These are phyloP conservation scores for Uromys caudimaculatus DNA, from an alignment of 2,797 vertebrate species.

Conservation along the genomic window DNA sequence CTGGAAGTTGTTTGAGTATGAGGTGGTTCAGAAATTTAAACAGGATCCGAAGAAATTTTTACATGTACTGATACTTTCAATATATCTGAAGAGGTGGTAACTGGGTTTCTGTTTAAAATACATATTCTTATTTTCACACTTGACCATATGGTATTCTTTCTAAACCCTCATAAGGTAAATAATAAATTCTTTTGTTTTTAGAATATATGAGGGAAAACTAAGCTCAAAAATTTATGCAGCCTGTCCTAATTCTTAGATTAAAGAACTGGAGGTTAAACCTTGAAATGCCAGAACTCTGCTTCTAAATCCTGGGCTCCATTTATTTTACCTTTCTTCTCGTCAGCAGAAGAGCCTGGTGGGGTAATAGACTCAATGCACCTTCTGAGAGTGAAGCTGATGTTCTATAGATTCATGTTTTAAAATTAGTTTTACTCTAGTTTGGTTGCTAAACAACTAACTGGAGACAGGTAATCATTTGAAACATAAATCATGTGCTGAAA, in stretches of 20 bases:
- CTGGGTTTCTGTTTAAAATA: conserved; percentile 18
- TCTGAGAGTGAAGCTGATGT: not conserved
- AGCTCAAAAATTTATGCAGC: not conserved
- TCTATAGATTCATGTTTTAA: not conserved
- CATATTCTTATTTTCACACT: conserved; percentile 17
- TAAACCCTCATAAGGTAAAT: not conserved
- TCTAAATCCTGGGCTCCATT: not conserved
- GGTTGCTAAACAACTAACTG: conserved; percentile 56
- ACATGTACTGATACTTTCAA: not conserved
- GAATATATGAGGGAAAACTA: conserved; percentile 15
- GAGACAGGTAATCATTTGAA: conserved; percentile 61
- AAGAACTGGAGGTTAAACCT: not conserved
- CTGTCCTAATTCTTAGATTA: not conserved
- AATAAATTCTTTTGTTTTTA: conserved; percentile 14
- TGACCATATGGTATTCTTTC: not conserved
- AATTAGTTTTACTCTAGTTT: conserved; percentile 36
- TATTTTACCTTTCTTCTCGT: not conserved
- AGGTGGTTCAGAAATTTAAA: conserved; percentile 20
- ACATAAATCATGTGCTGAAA: conserved; percentile 57
- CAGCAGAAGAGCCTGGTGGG: not conserved
- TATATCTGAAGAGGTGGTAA: not conserved
- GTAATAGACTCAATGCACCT: not conserved
- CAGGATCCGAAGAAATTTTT: not conserved
- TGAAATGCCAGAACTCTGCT: not conserved
- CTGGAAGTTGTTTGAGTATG: conserved; percentile 6